Percentiles rank a stretch among this genome's conserved stretches.
These are phyloP conservation scores for Neuroterus valhalla DNA, from an alignment of 1,140 invertebrate species.

Conservation along the genomic window DNA sequence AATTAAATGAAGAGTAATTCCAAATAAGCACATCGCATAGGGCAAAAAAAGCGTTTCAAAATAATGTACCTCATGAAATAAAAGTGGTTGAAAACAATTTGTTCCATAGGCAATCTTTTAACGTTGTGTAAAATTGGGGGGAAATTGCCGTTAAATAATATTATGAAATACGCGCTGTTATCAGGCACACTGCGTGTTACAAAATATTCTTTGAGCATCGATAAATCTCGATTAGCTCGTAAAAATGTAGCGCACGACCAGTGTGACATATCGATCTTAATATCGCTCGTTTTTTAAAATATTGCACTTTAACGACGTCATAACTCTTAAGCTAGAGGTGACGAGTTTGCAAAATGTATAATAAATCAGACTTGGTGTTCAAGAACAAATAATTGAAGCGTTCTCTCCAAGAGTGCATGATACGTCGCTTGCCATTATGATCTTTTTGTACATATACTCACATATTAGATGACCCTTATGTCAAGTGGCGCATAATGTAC, in stretches of 20 bases:
- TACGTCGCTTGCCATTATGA: too few species aligned
- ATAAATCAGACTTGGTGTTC: too few species aligned
- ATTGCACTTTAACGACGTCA: conserved; percentile 16
- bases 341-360: not conserved
- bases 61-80: too few species aligned
- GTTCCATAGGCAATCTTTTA: not conserved
- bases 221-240: conserved; percentile 21
- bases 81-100: too few species aligned
- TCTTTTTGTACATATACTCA: too few species aligned
- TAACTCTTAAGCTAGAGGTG: conserved; percentile 14
- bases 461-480: too few species aligned
- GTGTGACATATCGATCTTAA: conserved; percentile 18
- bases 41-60: too few species aligned
- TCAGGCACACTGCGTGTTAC: not conserved
- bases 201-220: conserved; percentile 9
- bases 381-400: too few species aligned
- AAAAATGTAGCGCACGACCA: conserved; percentile 21
- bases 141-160: not conserved
- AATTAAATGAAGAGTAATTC: too few species aligned
- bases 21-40: too few species aligned
- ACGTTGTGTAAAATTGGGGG: not conserved
- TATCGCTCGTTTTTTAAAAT: conserved; percentile 21
- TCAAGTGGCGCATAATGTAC: too few species aligned
- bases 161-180: not conserved
- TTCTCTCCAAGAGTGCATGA: too few species aligned